phyloP scores from a whole-genome alignment of 2,888 invertebrate species.

The Melanargia galathea region DNA sequence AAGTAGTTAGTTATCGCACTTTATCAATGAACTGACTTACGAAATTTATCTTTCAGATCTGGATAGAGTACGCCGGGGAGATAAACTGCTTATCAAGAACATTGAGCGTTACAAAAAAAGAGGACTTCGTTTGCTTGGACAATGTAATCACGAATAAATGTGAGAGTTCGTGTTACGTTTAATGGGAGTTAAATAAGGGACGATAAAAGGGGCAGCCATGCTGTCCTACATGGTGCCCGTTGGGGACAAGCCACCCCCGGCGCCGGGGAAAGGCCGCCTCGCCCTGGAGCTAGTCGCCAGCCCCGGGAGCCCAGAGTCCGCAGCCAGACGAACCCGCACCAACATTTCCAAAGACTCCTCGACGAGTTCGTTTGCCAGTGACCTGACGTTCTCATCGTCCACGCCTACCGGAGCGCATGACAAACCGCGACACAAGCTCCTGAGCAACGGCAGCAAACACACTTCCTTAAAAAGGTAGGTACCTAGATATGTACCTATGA shows the following conservation, averaged over 20 bases:
- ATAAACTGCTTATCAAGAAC: constrained; percentile 34
- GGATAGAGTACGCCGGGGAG: constrained; percentile 44
- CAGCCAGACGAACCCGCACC: constrained; percentile 58
- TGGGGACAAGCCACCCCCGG: constrained; percentile 88
- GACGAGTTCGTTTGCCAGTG: constrained; percentile 86
- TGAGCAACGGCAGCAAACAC: constrained; percentile 87
- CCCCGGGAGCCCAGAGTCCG: constrained; percentile 67
- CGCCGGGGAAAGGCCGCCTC: constrained; percentile 77
- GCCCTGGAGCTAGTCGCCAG: constrained; percentile 64
- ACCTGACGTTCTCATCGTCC: constrained; percentile 84
- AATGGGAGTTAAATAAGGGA: constrained; percentile 39
- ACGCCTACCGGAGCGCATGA: constrained; percentile 84
- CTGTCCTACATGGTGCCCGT: constrained; percentile 91
- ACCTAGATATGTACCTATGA: too few species aligned
- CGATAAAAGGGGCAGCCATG: constrained; percentile 72
- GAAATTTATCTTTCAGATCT: constrained; percentile 60
- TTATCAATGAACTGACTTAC: constrained; percentile 27
- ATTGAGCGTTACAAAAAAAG: constrained; percentile 32
- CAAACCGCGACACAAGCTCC: constrained; percentile 85
- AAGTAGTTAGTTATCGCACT: constrained; percentile 11
- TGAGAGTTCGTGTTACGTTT: constrained; percentile 27
- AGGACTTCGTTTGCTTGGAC: constrained; percentile 9
- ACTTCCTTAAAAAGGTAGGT: constrained; percentile 86
- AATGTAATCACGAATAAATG: constrained; percentile 13
- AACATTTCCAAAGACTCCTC: constrained; percentile 86